These are phyloP conservation scores for Tricholaema leucomelas DNA, from an alignment of 2,113 vertebrate species.

Conservation along the genomic window DNA sequence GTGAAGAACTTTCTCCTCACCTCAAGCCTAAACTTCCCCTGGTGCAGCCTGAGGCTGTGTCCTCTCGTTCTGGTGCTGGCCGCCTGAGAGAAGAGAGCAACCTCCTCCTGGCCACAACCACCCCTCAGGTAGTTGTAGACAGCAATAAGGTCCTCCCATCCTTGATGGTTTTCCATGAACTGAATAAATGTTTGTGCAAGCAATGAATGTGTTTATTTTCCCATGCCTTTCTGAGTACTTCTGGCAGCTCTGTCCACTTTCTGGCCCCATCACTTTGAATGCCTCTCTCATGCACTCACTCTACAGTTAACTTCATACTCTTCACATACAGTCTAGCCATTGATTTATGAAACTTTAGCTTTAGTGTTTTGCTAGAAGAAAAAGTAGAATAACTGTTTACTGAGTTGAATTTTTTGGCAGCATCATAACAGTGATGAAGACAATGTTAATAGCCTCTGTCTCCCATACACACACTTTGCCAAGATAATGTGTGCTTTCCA, in stretches of 20 bases:
- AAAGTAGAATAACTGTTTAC: not conserved
- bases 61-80: too few species aligned
- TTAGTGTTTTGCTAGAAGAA: not conserved
- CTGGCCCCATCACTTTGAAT: not conserved
- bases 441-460: not conserved
- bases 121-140: too few species aligned
- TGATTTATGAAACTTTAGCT: not conserved
- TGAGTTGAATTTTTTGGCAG: not conserved
- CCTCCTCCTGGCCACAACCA: too few species aligned
- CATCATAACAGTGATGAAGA: not conserved
- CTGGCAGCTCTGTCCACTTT: not conserved
- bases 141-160: too few species aligned
- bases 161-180: not conserved
- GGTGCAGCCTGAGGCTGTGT: too few species aligned
- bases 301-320: not conserved
- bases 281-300: not conserved
- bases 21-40: too few species aligned
- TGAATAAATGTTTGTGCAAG: slow-evolving; percentile 7
- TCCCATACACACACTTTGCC: not conserved
- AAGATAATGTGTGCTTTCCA: not conserved
- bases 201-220: slow-evolving; percentile 10
- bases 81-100: too few species aligned
- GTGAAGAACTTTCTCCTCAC: too few species aligned
- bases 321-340: not conserved
- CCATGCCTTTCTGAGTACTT: not conserved